Base-by-base conservation (phyloP, 2,113 vertebrate genomes). In the Pampusana beccarii region DNA sequence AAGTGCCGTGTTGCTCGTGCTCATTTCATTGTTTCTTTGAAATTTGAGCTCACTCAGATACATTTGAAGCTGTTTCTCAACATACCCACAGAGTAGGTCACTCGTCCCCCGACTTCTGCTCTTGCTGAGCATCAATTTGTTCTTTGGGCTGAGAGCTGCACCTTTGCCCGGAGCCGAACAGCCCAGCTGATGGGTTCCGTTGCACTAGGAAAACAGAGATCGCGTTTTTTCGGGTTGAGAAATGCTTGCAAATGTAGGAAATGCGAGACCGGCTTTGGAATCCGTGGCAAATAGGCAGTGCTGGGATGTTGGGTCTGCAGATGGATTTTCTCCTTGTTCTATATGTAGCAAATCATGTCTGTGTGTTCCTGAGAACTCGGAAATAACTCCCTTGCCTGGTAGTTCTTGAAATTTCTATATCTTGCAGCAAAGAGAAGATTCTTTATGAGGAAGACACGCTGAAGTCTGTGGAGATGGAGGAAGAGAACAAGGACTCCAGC, bases 371-470 rank as follows among this genome's bases (percentile, higher is more conserved):
- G 34, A 73, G 91, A 91, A 31, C 62, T 50, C 69, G 26, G 42
- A 87, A 78, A 69, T 66, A 62, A 36, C 31, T 83, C 46, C 1
- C 34, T 96, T 1, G 1, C 26, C 54, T 84, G 84, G n/a, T 48
- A 33, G 46, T 57, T 51, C 11, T 69, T 78, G 65, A 88, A 50
- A 83, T n/a, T 69, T 38, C 23, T 65, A 5, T 94, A 8, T 95
- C 56, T 88, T 90, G 88, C 81, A 98, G 98, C 95, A 98, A 98
- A 89, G 98, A 98, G 95, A 98, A 98, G 94, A 97, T 98, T 92
- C 97, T 98, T 4, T 98, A 97, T 96, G 98, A 98, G 86, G 97
- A 98, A 56, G 98, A 98, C 40, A 96, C 80, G 0, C 66, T 94
- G 31, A 98, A 98, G 86, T 97, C 98, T 10, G 33, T 93, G 58